phyloP scores from a whole-genome alignment of 2,113 vertebrate species.

The Tringa solitaria region DNA sequence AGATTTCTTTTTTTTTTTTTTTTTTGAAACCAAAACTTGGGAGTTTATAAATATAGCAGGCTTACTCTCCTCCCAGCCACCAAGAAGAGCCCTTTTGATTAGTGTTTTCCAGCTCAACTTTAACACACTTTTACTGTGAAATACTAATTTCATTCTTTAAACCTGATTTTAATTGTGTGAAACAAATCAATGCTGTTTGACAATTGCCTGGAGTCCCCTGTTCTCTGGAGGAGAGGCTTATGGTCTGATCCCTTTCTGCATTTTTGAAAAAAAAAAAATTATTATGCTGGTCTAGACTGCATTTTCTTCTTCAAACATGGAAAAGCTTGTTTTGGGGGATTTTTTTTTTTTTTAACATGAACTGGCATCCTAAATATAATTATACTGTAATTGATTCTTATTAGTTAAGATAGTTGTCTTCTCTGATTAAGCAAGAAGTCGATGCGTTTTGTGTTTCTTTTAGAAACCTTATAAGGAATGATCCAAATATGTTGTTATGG shows the following conservation, averaged over 20 bases:
- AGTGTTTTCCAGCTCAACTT: background rate
- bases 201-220: background rate
- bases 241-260: background rate
- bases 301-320: background rate
- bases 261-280: background rate
- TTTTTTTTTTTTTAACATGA: background rate
- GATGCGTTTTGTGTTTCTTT: background rate
- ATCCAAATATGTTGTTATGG: background rate
- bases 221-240: background rate
- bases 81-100: background rate
- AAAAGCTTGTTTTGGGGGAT: background rate
- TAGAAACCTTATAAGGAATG: background rate
- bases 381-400: background rate
- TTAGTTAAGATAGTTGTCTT: background rate
- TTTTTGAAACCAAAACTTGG: background rate
- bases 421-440: background rate
- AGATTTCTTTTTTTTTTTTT: background rate
- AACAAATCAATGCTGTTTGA: background rate
- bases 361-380: background rate
- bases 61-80: background rate
- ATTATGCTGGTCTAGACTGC: background rate
- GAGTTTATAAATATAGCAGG: background rate
- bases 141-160: background rate
- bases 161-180: background rate
- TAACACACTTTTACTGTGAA: background rate